Evolutionary conservation across 1,140 invertebrate species (phyloP).

Genomic region (Drosophila parabipectinata): DNA sequence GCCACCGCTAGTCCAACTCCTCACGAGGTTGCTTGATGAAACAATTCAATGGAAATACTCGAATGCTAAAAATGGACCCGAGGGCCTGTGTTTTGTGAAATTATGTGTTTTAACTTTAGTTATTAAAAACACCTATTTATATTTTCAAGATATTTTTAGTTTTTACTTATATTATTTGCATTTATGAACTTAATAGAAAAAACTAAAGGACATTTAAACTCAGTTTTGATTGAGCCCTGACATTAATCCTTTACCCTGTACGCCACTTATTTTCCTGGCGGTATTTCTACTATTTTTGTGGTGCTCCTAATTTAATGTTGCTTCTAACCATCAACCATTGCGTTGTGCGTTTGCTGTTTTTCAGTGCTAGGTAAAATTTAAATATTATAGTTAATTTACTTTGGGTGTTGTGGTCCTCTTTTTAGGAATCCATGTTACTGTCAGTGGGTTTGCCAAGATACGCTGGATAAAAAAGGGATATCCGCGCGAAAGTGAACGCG

Average conservation of each 20-base stretch:
- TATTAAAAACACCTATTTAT: no score
- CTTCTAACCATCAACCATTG: conserved; percentile 74
- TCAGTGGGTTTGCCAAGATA: conserved; percentile 83
- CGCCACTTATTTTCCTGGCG: conserved; percentile 1
- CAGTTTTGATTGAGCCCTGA: conserved; percentile 50
- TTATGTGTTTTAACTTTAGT: no score
- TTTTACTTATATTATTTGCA: no score
- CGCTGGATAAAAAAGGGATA: conserved; percentile 84
- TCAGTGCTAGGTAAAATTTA: background rate
- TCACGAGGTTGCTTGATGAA: no score
- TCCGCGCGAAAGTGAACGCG: conserved; percentile 80
- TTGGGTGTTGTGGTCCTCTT: conserved; percentile 8
- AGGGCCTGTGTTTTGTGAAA: no score
- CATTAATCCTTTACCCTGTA: conserved; percentile 43
- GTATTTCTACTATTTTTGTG: conserved; percentile 18
- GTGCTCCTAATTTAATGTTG: conserved; percentile 56
- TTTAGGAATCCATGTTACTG: conserved; percentile 79
- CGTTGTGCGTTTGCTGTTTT: conserved; percentile 12
- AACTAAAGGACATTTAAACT: conserved; percentile 1
- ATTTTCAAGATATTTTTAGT: no score
- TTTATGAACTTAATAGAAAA: no score
- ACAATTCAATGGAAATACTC: no score
- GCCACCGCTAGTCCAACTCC: no score
- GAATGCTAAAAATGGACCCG: no score
- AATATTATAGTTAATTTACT: background rate